Evolutionary conservation across 2,888 invertebrate genomes (phyloP), one percentile per base, ranked within the genome.

Genomic region (Tupiocoris notatus): DNA sequence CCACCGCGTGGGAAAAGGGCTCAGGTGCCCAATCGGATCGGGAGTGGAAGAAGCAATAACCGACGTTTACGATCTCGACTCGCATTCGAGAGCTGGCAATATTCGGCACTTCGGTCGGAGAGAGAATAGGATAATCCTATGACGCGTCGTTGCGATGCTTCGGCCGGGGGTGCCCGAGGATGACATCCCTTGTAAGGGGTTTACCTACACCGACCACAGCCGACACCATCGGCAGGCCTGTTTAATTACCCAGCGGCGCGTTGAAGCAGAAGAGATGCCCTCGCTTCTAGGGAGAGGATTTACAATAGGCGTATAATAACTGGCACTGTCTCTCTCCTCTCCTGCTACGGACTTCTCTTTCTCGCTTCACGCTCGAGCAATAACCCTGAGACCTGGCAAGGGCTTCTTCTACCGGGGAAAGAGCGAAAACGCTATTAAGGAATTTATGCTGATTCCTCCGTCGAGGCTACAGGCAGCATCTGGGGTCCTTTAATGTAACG

Each of bases 371-470:
- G 39, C 39, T 12, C 39, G 39, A 39, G 39, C 39, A 39, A 39
- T 39, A 39, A 39, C 39, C 39, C 39, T 39, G 39, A 39, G 39
- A 39, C 39, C 39, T 39, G 39, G 39, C 39, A 39, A 39, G 39
- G 39, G 39, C 39, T 39, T 39, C 39, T 39, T 39, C 39, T 12
- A 39, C 39, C n/a, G 1, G 1, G 18, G 56, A 64, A 64, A 77
- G 71, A 70, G 70, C 64, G 66, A 67, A 58, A 59, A 65, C 54
- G 54, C 81, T 78, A 79, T 79, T 79, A 79, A 78, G 77, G 79
- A 79, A 80, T 80, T 80, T 80, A 80, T 80, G 80, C 79, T 80
- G 79, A 80, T 80, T 80, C 80, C 77, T 65, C 75, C 39, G 71
- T 63, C 70, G 76, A 64, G 25, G 62, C 61, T 62, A 77, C 39